Evolutionary conservation across 53 echinoderm and acorn worm genomes (phyloP).

Genomic region (Henricia sp.): DNA sequence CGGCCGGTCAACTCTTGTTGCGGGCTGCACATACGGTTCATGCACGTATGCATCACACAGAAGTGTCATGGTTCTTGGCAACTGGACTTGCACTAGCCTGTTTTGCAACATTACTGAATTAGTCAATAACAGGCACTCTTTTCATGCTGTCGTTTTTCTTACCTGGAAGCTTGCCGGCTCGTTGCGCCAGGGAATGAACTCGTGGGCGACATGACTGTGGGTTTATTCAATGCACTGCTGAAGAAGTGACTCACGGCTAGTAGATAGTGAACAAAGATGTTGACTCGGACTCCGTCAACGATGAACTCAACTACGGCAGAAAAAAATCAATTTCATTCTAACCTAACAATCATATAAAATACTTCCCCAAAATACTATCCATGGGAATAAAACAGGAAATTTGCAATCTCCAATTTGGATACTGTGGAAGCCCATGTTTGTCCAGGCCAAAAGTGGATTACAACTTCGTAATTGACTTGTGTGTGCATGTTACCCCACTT

Average conservation of each 20-base stretch:
- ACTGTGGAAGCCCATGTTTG: too few species aligned
- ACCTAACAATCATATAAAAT: neutral
- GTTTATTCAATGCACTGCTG: slow-evolving; percentile 68
- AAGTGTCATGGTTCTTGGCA: too few species aligned
- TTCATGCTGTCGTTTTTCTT: neutral
- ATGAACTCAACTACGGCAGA: slow-evolving; percentile 78
- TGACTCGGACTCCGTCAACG: slow-evolving; percentile 88
- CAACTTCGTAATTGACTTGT: too few species aligned
- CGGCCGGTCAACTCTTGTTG: too few species aligned
- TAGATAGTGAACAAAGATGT: slow-evolving; percentile 96
- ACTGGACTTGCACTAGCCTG: too few species aligned
- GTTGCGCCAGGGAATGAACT: slow-evolving; percentile 72
- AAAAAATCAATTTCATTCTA: neutral
- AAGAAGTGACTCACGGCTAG: slow-evolving; percentile 94
- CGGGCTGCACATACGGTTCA: too few species aligned
- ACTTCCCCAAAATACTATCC: neutral
- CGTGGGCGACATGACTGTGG: slow-evolving; percentile 66
- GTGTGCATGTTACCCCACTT: too few species aligned
- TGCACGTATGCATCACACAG: too few species aligned
- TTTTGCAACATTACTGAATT: neutral
- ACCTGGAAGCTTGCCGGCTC: slow-evolving; percentile 69
- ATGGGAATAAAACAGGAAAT: too few species aligned
- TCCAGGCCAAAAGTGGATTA: too few species aligned
- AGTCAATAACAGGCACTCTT: slow-evolving; percentile 29
- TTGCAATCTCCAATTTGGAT: too few species aligned